Conservation (phyloP, 2,888 invertebrate species). For the Drosophila atripex region DNA sequence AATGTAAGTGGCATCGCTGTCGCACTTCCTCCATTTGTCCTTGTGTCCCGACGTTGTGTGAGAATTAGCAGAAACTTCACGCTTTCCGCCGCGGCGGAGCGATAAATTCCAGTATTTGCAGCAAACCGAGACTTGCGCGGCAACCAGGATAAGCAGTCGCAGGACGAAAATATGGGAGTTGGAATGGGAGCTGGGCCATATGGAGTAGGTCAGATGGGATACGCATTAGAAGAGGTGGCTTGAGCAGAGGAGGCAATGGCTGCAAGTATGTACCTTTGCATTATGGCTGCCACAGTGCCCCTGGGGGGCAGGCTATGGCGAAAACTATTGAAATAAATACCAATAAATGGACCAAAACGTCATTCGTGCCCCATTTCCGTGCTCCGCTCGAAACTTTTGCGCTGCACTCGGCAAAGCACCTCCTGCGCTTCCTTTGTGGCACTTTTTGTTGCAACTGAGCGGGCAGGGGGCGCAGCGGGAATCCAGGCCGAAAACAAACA, state of each 20-base stretch:
- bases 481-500: conserved; percentile 9
- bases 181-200: background rate
- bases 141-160: too few species aligned
- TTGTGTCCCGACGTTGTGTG: conserved; percentile 33
- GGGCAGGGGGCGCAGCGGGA: conserved; percentile 38
- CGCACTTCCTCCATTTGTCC: conserved; percentile 29
- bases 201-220: background rate
- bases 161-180: conserved; percentile 3
- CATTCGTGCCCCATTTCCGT: conserved; percentile 63
- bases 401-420: conserved; percentile 58
- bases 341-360: conserved; percentile 54
- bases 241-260: too few species aligned
- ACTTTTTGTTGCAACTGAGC: conserved; percentile 53
- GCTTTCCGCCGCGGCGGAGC: conserved; percentile 8
- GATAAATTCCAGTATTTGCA: conserved; percentile 59
- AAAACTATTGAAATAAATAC: conserved; percentile 61
- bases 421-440: conserved; percentile 28
- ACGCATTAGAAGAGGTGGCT: too few species aligned
- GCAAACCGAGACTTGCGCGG: conserved; percentile 43
- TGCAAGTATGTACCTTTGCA: background rate
- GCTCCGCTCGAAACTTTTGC: conserved; percentile 54
- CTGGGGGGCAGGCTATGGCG: conserved; percentile 40
- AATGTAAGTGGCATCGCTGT: background rate
- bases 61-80: conserved; percentile 36
- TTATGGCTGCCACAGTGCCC: background rate